These are phyloP conservation scores for Brachypalpus laphriformis DNA, from an alignment of 2,888 invertebrate genomes.

Conservation along the genomic window DNA sequence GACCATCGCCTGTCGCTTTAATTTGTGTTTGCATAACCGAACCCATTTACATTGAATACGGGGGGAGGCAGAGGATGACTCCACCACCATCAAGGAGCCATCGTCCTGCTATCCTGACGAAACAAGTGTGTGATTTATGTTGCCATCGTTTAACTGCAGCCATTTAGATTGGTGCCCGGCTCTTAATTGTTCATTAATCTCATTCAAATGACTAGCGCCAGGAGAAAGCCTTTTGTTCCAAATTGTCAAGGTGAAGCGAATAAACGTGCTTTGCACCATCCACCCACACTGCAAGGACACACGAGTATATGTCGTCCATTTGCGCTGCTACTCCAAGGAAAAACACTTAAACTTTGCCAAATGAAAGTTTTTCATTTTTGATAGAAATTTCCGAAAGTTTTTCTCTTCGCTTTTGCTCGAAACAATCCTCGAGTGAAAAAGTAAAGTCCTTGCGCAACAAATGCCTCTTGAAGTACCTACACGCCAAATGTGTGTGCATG, in stretches of 20 bases:
- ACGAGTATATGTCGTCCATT: conserved; percentile 65
- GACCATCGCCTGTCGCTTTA: conserved; percentile 66
- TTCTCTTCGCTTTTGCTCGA: conserved; percentile 46
- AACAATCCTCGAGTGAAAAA: conserved; percentile 53
- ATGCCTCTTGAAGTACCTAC: conserved; percentile 43
- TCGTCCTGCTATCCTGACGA: conserved; percentile 6
- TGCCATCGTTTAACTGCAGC: conserved; percentile 68
- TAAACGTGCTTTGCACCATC: conserved; percentile 41
- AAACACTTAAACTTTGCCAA: conserved; percentile 59
- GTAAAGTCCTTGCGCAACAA: conserved; percentile 66
- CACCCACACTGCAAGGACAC: conserved; percentile 49
- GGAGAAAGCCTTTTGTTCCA: conserved; percentile 13
- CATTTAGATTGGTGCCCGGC: conserved; percentile 64
- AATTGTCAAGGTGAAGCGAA: conserved; percentile 65
- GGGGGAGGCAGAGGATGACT: background rate
- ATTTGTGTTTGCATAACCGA: conserved; percentile 73
- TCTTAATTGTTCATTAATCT: conserved; percentile 74
- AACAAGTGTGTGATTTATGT: conserved; percentile 71
- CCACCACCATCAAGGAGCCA: no score
- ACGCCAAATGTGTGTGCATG: background rate
- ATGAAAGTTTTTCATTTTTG: conserved; percentile 57
- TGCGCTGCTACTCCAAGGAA: conserved; percentile 42
- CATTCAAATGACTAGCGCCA: conserved; percentile 71
- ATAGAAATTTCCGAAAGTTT: conserved; percentile 47
- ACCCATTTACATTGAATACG: conserved; percentile 47